Evolutionary conservation across 2,113 vertebrate species (phyloP).

Genomic region (Erythrocercus mccallii): DNA sequence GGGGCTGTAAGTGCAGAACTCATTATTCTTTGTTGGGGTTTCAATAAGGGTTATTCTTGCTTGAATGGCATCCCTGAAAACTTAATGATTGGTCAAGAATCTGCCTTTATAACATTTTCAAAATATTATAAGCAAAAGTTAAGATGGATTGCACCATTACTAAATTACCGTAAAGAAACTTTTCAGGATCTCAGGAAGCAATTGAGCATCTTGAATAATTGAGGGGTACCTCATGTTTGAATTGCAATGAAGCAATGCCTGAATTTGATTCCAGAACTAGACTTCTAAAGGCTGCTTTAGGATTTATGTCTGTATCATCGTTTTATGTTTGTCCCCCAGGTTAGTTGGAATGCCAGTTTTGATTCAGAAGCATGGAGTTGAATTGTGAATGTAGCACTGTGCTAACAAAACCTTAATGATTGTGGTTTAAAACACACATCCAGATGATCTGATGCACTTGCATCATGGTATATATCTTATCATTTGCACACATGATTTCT

Average conservation of each 20-base stretch:
- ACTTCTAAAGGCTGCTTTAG: neutral
- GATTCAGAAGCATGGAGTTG: neutral
- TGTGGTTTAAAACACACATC: neutral
- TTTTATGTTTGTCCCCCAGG: neutral
- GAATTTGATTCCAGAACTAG: neutral
- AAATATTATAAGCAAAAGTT: neutral
- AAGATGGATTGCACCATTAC: neutral
- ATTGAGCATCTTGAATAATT: neutral
- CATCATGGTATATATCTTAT: neutral
- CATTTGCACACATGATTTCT: neutral
- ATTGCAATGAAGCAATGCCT: neutral
- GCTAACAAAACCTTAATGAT: neutral
- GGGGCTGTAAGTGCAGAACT: neutral
- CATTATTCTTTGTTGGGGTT: neutral
- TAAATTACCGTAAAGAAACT: neutral
- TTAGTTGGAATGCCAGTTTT: neutral
- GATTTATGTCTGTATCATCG: neutral
- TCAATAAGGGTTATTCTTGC: neutral
- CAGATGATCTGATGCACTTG: neutral
- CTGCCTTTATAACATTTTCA: neutral
- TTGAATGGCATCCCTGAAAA: neutral
- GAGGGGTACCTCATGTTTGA: neutral
- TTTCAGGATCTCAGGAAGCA: neutral
- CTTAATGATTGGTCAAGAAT: neutral
- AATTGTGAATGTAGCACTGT: neutral